These are phyloP conservation scores for Eremophila alpestris DNA, from an alignment of 2,797 vertebrate genomes.

Conservation along the genomic window DNA sequence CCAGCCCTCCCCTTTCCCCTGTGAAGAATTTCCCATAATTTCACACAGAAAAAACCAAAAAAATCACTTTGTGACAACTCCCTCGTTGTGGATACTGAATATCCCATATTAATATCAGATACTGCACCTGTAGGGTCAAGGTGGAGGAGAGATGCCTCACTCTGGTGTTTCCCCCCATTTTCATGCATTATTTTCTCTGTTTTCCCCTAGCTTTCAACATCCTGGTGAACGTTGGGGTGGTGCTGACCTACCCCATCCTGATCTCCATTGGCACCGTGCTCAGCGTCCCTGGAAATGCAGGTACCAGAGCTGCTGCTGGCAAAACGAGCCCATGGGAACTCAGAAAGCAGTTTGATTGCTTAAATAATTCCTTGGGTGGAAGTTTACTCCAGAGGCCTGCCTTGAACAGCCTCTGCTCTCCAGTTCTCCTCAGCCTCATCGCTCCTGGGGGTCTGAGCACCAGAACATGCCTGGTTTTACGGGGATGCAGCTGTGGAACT, in stretches of 20 bases:
- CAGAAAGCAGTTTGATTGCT: neutral
- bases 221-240: slow-evolving; percentile 93
- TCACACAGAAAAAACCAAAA: neutral
- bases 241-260: slow-evolving; percentile 96
- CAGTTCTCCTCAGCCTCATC: neutral
- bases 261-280: slow-evolving; percentile 98
- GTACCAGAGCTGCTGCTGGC: slow-evolving; percentile 61
- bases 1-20: neutral
- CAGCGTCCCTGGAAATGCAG: slow-evolving; percentile 97
- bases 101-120: fast-evolving
- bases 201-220: slow-evolving; percentile 90
- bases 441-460: neutral
- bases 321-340: fast-evolving
- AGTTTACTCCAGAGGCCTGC: neutral
- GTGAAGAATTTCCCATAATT: neutral
- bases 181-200: neutral
- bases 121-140: neutral
- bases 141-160: neutral
- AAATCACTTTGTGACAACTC: neutral
- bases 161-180: neutral
- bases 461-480: neutral
- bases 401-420: neutral
- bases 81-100: neutral
- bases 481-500: neutral
- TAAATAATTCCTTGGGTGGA: neutral